These are phyloP conservation scores for Staurois parvus DNA, from an alignment of 2,797 vertebrate species.

Conservation along the genomic window DNA sequence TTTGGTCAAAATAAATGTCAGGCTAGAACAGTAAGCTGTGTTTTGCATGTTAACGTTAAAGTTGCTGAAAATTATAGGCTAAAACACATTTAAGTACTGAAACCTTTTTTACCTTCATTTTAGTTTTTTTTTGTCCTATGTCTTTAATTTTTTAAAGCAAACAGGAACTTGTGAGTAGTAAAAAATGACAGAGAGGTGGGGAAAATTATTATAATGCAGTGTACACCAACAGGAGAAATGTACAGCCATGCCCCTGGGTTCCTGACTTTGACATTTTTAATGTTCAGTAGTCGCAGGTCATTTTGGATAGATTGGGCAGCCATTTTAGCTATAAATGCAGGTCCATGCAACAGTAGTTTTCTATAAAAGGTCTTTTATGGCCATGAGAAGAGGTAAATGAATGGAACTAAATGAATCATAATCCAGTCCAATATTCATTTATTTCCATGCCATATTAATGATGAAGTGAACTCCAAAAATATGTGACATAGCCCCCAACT, in stretches of 20 bases:
- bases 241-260: not conserved
- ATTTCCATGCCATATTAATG: too few relatives aligned
- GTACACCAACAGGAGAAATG: not conserved
- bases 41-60: slow-evolving; percentile 2
- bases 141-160: not conserved
- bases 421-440: too few relatives aligned
- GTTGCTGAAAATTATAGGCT: not conserved
- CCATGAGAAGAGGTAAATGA: too few relatives aligned
- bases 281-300: not conserved
- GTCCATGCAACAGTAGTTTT: too few relatives aligned
- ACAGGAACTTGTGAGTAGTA: not conserved
- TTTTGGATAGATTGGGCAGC: too few relatives aligned
- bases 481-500: too few relatives aligned
- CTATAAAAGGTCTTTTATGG: too few relatives aligned
- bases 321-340: too few relatives aligned
- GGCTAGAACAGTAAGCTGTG: slow-evolving; percentile 63
- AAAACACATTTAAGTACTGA: not conserved
- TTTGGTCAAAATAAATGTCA: slow-evolving; percentile 54
- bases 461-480: too few relatives aligned
- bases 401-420: too few relatives aligned
- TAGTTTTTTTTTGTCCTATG: not conserved
- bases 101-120: not conserved
- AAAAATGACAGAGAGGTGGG: not conserved
- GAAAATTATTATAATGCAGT: not conserved
- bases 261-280: not conserved